phyloP scores from a whole-genome alignment of 2,113 vertebrate species.

The Bolborhynchus lineola region DNA sequence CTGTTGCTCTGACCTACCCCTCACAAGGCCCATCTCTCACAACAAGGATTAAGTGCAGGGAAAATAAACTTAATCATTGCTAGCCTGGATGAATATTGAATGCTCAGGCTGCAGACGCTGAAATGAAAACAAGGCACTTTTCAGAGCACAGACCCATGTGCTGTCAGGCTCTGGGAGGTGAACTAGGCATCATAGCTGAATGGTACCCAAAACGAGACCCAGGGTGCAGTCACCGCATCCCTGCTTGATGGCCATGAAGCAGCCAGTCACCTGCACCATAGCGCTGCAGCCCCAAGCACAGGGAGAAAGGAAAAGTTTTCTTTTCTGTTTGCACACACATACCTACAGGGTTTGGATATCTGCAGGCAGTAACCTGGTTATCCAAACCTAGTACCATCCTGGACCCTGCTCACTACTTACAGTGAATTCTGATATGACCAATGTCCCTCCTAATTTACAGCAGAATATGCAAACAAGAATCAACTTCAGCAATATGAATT shows the following conservation, averaged over 20 bases:
- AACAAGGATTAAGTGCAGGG: neutral
- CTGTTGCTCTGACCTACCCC: neutral
- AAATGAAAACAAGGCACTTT: accelerated
- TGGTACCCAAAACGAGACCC: neutral
- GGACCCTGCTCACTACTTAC: neutral
- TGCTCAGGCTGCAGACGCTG: neutral
- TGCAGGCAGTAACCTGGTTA: neutral
- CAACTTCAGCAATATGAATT: accelerated
- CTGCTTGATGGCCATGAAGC: accelerated
- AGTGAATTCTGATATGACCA: neutral
- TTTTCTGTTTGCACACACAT: no score
- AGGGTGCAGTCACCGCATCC: accelerated
- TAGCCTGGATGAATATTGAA: neutral
- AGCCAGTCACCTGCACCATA: accelerated
- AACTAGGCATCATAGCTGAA: neutral
- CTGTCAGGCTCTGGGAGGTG: neutral
- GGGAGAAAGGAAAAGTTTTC: neutral
- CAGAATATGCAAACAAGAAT: neutral
- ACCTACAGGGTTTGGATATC: neutral
- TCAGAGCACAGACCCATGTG: neutral
- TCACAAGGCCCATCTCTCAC: neutral
- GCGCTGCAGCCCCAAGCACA: neutral
- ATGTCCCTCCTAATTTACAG: neutral
- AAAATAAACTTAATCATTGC: neutral
- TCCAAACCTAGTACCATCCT: neutral